Conservation (phyloP, 2,888 invertebrate species). For the Lycaena phlaeas region DNA sequence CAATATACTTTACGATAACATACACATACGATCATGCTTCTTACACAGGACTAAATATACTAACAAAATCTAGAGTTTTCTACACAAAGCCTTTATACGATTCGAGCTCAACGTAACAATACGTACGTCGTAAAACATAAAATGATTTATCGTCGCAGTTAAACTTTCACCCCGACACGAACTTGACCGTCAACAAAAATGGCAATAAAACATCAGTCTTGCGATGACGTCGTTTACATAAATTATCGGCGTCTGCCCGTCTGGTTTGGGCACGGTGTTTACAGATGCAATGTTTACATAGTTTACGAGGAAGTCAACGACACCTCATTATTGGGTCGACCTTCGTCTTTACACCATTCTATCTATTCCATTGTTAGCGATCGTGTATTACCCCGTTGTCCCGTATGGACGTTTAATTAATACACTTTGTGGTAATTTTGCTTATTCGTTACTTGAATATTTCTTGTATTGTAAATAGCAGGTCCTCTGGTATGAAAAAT, state of each 20-base stretch:
- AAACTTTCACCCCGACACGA: slow-evolving; percentile 52
- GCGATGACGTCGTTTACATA: slow-evolving; percentile 68
- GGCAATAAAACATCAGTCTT: slow-evolving; percentile 64
- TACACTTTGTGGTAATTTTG: too few species aligned
- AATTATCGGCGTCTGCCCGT: slow-evolving; percentile 64
- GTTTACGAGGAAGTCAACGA: slow-evolving; percentile 41
- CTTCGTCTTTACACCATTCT: slow-evolving; percentile 20
- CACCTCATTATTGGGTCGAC: slow-evolving; percentile 66
- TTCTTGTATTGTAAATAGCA: too few species aligned
- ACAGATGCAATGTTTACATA: slow-evolving; percentile 65
- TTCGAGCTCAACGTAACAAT: too few species aligned
- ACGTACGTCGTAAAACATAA: slow-evolving; percentile 10
- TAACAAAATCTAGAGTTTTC: too few species aligned
- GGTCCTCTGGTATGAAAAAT: too few species aligned
- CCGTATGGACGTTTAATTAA: too few species aligned
- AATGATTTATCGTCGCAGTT: slow-evolving; percentile 36
- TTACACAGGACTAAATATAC: too few species aligned
- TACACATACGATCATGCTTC: too few species aligned
- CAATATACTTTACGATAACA: neutral
- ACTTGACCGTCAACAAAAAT: slow-evolving; percentile 64
- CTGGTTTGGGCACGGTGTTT: slow-evolving; percentile 52
- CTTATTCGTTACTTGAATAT: too few species aligned
- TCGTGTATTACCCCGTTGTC: too few species aligned
- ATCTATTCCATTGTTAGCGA: too few species aligned
- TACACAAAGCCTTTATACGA: too few species aligned